Evolutionary conservation across 2,888 invertebrate genomes (phyloP).

Genomic region (Agrochola lychnidis): DNA sequence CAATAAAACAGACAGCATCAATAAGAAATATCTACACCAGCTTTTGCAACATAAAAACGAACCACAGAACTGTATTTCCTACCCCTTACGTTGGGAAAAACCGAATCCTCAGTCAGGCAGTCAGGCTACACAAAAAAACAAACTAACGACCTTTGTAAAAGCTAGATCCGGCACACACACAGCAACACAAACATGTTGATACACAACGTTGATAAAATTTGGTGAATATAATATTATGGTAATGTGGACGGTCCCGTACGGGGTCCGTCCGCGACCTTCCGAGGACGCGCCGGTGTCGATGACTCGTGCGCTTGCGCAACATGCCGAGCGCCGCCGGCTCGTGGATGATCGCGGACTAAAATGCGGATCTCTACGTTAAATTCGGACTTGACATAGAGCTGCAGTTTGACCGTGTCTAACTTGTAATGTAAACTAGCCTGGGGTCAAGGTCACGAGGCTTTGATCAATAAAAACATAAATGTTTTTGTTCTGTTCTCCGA

Average conservation of each 20-base stretch:
- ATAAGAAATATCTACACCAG: background rate
- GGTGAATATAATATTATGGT: slow-evolving; percentile 67
- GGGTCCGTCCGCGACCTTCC: slow-evolving; percentile 78
- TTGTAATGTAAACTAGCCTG: slow-evolving; percentile 21
- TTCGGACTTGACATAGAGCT: slow-evolving; percentile 53
- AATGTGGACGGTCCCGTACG: slow-evolving; percentile 70
- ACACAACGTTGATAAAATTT: slow-evolving; percentile 69
- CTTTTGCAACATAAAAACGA: slow-evolving; percentile 14
- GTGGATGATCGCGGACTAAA: slow-evolving; percentile 63
- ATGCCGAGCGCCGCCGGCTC: slow-evolving; percentile 50
- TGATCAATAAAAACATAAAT: slow-evolving; percentile 2
- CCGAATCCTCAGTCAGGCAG: slow-evolving; percentile 44
- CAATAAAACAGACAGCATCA: background rate
- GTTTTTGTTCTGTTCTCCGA: background rate
- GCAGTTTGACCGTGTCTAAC: slow-evolving; percentile 45
- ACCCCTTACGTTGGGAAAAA: slow-evolving; percentile 53
- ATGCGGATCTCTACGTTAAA: slow-evolving; percentile 53
- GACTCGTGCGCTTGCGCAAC: slow-evolving; percentile 80
- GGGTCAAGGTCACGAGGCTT: slow-evolving; percentile 42
- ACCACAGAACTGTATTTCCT: slow-evolving; percentile 27
- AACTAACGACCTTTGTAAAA: slow-evolving; percentile 70
- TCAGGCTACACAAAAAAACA: slow-evolving; percentile 47
- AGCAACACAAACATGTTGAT: slow-evolving; percentile 69
- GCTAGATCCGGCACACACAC: slow-evolving; percentile 75
- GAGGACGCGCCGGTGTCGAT: slow-evolving; percentile 82